Evolutionary conservation across 2,797 vertebrate species (phyloP).

Genomic region (Sitta carolinensis): DNA sequence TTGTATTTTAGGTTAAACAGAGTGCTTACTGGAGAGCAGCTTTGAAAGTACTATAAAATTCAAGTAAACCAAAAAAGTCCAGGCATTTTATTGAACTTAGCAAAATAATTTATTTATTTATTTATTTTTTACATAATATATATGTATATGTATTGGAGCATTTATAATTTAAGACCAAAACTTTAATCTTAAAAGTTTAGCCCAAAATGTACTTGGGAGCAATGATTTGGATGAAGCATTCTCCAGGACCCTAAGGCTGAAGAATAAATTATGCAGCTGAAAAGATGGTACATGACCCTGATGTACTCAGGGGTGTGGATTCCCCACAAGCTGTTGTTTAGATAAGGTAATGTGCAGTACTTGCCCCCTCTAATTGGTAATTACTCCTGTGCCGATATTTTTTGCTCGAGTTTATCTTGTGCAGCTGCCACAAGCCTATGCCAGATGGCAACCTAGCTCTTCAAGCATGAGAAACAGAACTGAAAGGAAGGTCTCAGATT

Average conservation of each 20-base stretch:
- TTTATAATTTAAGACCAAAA: background rate
- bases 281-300: background rate
- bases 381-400: background rate
- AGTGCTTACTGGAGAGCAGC: background rate
- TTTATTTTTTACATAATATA: background rate
- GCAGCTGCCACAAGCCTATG: constrained; percentile 24
- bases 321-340: background rate
- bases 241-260: background rate
- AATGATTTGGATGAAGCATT: background rate
- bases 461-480: background rate
- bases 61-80: background rate
- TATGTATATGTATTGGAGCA: background rate
- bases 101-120: background rate
- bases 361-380: background rate
- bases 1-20: background rate
- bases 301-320: background rate
- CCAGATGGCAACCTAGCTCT: constrained; percentile 34
- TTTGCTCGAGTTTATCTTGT: background rate
- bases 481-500: background rate
- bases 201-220: background rate
- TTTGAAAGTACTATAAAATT: background rate
- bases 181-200: background rate
- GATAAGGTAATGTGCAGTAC: background rate
- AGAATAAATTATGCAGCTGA: background rate
- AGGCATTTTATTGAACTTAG: background rate